Conservation (phyloP, 2,797 vertebrate genomes). For the Ctenopoma multispine region DNA sequence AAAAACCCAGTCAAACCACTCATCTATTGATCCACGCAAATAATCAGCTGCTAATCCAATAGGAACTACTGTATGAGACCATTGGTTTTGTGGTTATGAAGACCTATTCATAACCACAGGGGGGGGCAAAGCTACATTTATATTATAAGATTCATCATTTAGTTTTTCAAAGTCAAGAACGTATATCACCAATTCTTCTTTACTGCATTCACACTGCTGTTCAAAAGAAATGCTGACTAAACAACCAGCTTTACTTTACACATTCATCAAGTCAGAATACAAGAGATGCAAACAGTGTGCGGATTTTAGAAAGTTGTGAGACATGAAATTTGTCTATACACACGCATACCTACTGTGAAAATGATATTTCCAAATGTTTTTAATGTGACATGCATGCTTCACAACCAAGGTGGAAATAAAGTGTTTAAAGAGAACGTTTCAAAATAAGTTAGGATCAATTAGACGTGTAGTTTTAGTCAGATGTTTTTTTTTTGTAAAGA, state of each 20-base stretch:
- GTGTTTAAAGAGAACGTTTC: neutral
- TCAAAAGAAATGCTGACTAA: too few species aligned
- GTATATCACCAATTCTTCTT: neutral
- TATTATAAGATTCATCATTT: neutral
- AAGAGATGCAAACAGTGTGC: neutral
- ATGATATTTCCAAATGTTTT: neutral
- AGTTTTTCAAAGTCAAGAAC: neutral
- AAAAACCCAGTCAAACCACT: neutral
- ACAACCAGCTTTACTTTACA: slow-evolving; percentile 6
- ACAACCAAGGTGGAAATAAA: neutral
- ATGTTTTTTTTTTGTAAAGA: too few species aligned
- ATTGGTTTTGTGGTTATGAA: neutral
- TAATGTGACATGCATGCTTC: fast-evolving
- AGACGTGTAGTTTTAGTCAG: too few species aligned
- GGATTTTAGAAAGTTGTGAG: neutral
- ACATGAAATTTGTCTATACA: neutral
- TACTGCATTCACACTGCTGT: slow-evolving; percentile 11
- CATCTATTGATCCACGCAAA: too few species aligned
- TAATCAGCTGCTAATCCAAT: too few species aligned
- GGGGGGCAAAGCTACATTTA: neutral
- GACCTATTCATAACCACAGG: neutral
- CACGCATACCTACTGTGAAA: neutral
- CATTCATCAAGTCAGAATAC: neutral
- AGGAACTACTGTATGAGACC: neutral
- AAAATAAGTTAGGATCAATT: too few species aligned